Base-by-base conservation (phyloP, 37 sponge, comb jelly and placozoan species). In the Mnemiopsis leidyi region DNA sequence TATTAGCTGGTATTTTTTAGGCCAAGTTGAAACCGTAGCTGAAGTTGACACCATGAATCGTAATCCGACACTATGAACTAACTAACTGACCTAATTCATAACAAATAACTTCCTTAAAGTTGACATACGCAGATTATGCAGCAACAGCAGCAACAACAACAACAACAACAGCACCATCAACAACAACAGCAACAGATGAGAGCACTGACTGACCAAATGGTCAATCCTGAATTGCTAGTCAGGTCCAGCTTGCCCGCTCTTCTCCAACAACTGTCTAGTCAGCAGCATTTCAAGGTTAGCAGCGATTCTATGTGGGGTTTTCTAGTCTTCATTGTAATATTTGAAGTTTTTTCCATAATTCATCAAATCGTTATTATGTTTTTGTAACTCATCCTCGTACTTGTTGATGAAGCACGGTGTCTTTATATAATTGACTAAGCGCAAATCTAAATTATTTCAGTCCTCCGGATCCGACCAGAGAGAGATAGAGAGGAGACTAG, bases 121-220 rank as follows among this genome's bases (percentile, higher is more conserved):
- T n/a, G n/a, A n/a, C n/a, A n/a, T n/a, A n/a, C n/a, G n/a, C n/a
- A n/a, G n/a, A n/a, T n/a, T n/a, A n/a, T n/a, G n/a, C 73, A 69
- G 28, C 24, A 69, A 18, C 90, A 85, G 61, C 90, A 85, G 48
- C 90, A 85, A 85, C 90, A 85, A 39, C 29, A 23, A 39, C 61
- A 38, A 5, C 90, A 85, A 85, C 90, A 85, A 39, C 90, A 85
- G 90, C 90, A 85, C 18, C 82, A 82, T 5, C 82, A 82, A 23
- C 82, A 82, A 36, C 90, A 85, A 39, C 90, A 85, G 40, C 90
- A 85, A 23, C 90, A 85, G 32, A 36, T 85, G 61, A 85, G 61
- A 28, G 90, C 40, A 37, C 23, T 40, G 79, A 31, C 79, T 1
- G 79, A 77, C 18, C 79, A 77, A 20, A 71, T 71, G 73, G 36